A percentile compares a stretch with the other conserved stretches of the same genome.
Conservation (phyloP, 2,888 invertebrate genomes). For the Sericinus montela region DNA sequence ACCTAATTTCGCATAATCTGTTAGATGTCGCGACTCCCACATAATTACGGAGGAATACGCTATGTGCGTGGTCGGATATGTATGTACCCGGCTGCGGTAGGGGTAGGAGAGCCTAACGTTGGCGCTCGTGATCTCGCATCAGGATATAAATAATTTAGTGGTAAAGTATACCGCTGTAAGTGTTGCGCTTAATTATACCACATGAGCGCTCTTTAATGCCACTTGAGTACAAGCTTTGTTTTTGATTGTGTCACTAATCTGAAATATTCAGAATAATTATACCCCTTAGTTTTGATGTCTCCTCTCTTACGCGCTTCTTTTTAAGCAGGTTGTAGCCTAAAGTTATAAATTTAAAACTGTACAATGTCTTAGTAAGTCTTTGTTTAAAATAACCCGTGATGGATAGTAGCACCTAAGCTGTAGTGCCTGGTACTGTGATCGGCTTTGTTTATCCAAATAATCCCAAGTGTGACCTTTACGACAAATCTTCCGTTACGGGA, state of each 20-base stretch:
- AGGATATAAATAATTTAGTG: slow-evolving; percentile 70
- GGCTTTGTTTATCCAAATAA: too few relatives aligned
- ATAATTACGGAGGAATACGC: slow-evolving; percentile 60
- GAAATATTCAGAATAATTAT: slow-evolving; percentile 35
- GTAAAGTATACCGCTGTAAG: slow-evolving; percentile 52
- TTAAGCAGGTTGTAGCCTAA: too few relatives aligned
- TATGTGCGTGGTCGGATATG: slow-evolving; percentile 25
- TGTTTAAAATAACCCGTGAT: too few relatives aligned
- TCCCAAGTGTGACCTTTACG: too few relatives aligned
- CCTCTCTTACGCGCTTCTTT: not conserved
- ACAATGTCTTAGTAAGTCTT: too few relatives aligned
- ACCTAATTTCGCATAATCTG: slow-evolving; percentile 50
- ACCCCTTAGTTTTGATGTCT: not conserved
- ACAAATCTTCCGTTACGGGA: too few relatives aligned
- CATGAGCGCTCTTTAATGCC: slow-evolving; percentile 59
- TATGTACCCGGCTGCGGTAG: slow-evolving; percentile 24
- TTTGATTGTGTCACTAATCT: slow-evolving; percentile 48
- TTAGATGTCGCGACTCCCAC: slow-evolving; percentile 46
- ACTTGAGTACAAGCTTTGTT: slow-evolving; percentile 44
- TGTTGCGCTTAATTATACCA: slow-evolving; percentile 70
- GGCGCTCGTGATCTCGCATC: slow-evolving; percentile 66
- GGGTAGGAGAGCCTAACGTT: slow-evolving; percentile 17
- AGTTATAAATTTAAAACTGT: too few relatives aligned
- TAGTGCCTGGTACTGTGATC: too few relatives aligned
- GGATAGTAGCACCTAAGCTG: too few relatives aligned